These are phyloP conservation scores for Erythrolamprus reginae DNA, from an alignment of 2,113 vertebrate species.

Conservation along the genomic window DNA sequence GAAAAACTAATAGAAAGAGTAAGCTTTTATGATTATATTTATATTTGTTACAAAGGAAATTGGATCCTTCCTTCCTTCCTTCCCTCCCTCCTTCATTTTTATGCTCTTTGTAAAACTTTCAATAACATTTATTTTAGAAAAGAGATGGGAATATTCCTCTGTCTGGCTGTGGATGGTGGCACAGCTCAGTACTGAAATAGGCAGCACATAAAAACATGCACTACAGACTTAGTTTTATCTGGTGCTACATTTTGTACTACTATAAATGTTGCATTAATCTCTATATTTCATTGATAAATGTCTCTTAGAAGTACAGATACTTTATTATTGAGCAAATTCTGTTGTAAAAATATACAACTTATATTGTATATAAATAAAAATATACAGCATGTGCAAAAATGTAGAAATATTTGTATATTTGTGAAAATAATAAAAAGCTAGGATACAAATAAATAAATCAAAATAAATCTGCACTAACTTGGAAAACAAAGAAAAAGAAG, in stretches of 20 bases:
- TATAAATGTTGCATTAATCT: background rate
- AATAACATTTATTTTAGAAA: too few species aligned
- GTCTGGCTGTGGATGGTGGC: background rate
- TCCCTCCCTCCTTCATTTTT: too few species aligned
- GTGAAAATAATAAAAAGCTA: too few species aligned
- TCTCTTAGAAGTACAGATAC: background rate
- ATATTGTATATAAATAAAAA: too few species aligned
- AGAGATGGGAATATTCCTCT: background rate
- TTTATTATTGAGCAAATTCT: background rate
- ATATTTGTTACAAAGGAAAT: too few species aligned
- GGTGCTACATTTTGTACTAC: background rate
- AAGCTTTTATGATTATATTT: too few species aligned
- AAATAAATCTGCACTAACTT: background rate
- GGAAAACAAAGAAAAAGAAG: background rate
- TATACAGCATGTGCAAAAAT: too few species aligned
- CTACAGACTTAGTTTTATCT: background rate
- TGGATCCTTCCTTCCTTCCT: too few species aligned
- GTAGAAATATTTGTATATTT: too few species aligned
- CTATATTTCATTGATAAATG: background rate
- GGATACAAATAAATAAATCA: background rate
- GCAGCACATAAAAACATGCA: background rate
- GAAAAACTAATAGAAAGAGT: too few species aligned
- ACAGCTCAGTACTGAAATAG: background rate
- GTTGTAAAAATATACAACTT: too few species aligned
- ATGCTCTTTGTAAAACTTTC: too few species aligned